Conservation (phyloP, 1,140 invertebrate genomes). For the Aricia agestis region DNA sequence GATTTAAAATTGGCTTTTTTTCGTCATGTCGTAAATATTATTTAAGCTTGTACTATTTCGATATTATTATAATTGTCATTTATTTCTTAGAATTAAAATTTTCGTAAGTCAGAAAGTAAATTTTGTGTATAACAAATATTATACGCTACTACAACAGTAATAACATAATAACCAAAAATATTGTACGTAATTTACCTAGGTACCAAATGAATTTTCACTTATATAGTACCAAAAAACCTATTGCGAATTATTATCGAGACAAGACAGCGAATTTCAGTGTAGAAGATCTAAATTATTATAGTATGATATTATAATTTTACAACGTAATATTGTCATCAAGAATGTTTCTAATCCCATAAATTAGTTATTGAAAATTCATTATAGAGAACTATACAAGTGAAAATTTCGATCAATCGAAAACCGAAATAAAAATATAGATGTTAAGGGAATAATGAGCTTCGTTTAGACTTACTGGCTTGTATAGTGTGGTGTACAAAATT, state of each 20-base stretch:
- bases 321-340: not conserved
- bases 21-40: slow-evolving; percentile 8
- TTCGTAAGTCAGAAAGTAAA: not conserved
- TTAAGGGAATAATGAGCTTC: slow-evolving; percentile 74
- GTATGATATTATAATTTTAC: not conserved
- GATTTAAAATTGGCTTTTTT: slow-evolving; percentile 39
- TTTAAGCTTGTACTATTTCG: slow-evolving; percentile 9
- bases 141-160: slow-evolving; percentile 1
- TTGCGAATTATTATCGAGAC: not conserved
- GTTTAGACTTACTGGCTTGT: slow-evolving; percentile 72
- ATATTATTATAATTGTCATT: slow-evolving; percentile 2
- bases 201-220: slow-evolving; percentile 7
- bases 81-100: slow-evolving; percentile 14
- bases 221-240: not conserved
- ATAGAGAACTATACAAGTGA: not conserved
- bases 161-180: not conserved
- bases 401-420: not conserved
- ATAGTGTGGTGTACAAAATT: slow-evolving; percentile 58
- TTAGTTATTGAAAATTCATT: not conserved
- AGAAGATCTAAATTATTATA: not conserved
- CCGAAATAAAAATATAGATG: slow-evolving; percentile 50
- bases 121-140: not conserved
- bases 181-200: slow-evolving; percentile 6
- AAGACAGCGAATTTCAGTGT: not conserved
- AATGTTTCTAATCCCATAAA: not conserved